phyloP scores from a whole-genome alignment of 1,140 invertebrate species.

The Bombyx mori region DNA sequence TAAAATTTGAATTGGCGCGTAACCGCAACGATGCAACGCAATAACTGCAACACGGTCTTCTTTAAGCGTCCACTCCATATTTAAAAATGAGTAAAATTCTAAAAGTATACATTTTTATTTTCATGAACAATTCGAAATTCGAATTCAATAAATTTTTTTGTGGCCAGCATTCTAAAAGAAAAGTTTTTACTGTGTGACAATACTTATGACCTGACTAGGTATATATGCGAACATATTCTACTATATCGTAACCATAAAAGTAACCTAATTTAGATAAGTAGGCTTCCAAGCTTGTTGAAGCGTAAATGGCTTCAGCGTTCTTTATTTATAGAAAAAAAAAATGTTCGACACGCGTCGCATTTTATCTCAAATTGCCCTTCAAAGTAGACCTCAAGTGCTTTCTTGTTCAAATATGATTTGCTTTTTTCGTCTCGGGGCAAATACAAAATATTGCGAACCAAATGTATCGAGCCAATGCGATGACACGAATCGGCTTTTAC shows the following conservation, averaged over 20 bases:
- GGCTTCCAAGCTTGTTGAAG: conserved; percentile 6
- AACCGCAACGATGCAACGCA: no score
- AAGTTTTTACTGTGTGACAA: no score
- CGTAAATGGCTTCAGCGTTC: conserved; percentile 13
- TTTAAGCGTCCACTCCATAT: no score
- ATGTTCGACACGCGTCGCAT: conserved; percentile 12
- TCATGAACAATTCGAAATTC: no score
- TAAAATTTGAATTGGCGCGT: no score
- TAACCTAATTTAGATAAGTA: background rate
- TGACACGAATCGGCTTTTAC: conserved; percentile 50
- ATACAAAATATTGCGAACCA: conserved; percentile 33
- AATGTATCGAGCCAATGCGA: conserved; percentile 15
- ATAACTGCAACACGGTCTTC: no score
- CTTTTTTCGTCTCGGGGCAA: conserved; percentile 28
- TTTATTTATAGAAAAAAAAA: conserved; percentile 20
- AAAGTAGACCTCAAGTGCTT: conserved; percentile 27
- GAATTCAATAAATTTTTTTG: no score
- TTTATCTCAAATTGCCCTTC: conserved; percentile 24
- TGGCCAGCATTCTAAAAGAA: no score
- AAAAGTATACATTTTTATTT: no score
- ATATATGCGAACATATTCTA: no score
- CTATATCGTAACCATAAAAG: background rate
- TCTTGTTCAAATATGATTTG: conserved; percentile 39
- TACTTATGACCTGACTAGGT: no score
- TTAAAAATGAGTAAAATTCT: no score